Evolutionary conservation across 64 coral and sea anemone genomes (phyloP), one percentile per base, ranked within the genome.

Genomic region (Montipora sp.): DNA sequence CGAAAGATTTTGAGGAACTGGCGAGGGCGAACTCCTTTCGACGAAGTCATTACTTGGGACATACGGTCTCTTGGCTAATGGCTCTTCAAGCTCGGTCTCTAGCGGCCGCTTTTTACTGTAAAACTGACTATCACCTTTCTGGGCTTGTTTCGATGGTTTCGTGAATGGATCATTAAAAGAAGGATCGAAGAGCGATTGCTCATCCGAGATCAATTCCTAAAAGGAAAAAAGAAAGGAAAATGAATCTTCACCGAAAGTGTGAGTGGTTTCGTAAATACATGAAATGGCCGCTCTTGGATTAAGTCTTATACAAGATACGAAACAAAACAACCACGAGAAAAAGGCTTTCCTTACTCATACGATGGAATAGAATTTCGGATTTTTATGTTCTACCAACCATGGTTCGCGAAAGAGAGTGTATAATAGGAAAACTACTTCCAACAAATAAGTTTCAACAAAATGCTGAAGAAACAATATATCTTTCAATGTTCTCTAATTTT

Each of bases 111-210:
- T 99, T 65, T 99, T 99, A 22, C 91, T 92, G 77, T 83, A 94
- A 19, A 78, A 94, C 51, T 79, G 77, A 1, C 78, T 83, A 22
- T 99, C 98, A 20, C 63, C 76, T 84, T 99, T 99, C 16, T 77
- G 61, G 6, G 47, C 82, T 77, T 95, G 89, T 83, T 99, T 99
- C 2, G 91, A 69, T 5, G 98, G 98, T 44, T 99, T 99, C 65
- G 19, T 71, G 80, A 94, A 99, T 8, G 98, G 90, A 51, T 99
- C 98, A 51, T 96, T 94, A 81, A 94, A 96, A 5, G 92, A 81
- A 22, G 95, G 87, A 48, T 99, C 98, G 76, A 99, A 99, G 45
- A 99, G 79, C 7, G 98, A 99, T 48, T 99, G 98, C n/a, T 99
- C 98, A 46, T 99, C 98, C 3, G 94, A 73, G 73, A 99, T 93